phyloP scores from a whole-genome alignment of 2,113 vertebrate species.

The Anoura caudifer region DNA sequence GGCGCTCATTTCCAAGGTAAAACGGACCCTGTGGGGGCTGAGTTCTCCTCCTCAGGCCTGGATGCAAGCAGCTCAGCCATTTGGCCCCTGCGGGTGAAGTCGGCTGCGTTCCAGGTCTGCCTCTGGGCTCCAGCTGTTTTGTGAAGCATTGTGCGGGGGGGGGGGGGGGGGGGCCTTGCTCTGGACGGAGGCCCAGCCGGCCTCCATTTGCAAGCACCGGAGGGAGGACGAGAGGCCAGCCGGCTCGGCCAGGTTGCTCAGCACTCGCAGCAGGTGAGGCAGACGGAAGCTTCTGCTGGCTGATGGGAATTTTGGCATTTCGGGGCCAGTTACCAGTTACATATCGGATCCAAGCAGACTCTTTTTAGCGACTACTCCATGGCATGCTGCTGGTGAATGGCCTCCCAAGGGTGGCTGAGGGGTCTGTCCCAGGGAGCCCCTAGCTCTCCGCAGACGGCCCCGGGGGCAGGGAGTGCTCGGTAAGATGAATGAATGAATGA shows the following conservation, averaged over 20 bases:
- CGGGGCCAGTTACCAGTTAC: background rate
- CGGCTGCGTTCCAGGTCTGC: background rate
- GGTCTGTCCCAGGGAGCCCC: background rate
- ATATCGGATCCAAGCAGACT: background rate
- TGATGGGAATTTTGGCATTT: background rate
- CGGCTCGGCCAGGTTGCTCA: background rate
- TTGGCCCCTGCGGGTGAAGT: background rate
- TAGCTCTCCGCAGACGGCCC: background rate
- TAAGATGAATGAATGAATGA: background rate
- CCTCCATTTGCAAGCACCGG: background rate
- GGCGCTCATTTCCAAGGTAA: background rate
- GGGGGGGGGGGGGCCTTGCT: rapidly evolving
- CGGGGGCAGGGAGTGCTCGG: background rate
- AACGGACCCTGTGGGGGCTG: background rate
- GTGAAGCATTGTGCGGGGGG: too few relatives aligned
- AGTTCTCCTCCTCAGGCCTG: background rate
- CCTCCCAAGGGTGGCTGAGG: rapidly evolving
- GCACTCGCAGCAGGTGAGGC: background rate
- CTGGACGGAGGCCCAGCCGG: background rate
- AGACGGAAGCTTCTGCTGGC: background rate
- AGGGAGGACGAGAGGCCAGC: background rate
- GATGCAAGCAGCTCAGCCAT: background rate
- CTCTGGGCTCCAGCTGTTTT: background rate
- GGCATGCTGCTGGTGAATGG: background rate
- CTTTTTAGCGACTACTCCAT: background rate